phyloP scores from a whole-genome alignment of 2,888 invertebrate species.

The Cantharis rustica region DNA sequence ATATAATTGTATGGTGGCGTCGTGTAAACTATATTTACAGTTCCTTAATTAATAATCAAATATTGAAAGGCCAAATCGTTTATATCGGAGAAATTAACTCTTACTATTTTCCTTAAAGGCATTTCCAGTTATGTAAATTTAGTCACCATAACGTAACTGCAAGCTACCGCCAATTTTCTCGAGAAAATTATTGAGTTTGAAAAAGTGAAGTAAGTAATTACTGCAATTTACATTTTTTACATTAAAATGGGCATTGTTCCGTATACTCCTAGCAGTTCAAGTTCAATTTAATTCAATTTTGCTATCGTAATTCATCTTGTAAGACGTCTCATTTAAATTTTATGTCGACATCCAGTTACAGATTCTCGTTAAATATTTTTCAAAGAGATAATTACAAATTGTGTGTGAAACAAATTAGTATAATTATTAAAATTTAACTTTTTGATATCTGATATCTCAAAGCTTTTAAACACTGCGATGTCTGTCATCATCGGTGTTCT shows the following conservation, averaged over 20 bases:
- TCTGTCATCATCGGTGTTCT: not conserved
- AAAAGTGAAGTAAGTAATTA: not conserved
- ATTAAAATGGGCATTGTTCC: not conserved
- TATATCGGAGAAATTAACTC: not conserved
- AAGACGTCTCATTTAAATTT: not conserved
- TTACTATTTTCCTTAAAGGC: not conserved
- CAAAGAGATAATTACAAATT: not conserved
- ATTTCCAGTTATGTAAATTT: not conserved
- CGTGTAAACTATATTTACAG: conserved; percentile 9
- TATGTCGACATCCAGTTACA: not conserved
- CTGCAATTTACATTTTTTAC: not conserved
- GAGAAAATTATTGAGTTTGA: not conserved
- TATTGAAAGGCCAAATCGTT: conserved; percentile 17
- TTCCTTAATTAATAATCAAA: conserved; percentile 12
- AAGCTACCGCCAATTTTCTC: not conserved
- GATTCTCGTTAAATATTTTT: not conserved
- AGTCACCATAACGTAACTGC: not conserved
- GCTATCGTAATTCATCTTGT: not conserved
- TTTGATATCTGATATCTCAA: not conserved
- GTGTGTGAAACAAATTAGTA: not conserved
- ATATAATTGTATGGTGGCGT: not conserved
- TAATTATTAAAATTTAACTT: not conserved
- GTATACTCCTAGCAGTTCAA: not conserved
- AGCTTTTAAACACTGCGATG: not conserved
- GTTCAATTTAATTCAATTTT: not conserved